Conservation (phyloP, 2,797 vertebrate species). For the Scleropages formosus region DNA sequence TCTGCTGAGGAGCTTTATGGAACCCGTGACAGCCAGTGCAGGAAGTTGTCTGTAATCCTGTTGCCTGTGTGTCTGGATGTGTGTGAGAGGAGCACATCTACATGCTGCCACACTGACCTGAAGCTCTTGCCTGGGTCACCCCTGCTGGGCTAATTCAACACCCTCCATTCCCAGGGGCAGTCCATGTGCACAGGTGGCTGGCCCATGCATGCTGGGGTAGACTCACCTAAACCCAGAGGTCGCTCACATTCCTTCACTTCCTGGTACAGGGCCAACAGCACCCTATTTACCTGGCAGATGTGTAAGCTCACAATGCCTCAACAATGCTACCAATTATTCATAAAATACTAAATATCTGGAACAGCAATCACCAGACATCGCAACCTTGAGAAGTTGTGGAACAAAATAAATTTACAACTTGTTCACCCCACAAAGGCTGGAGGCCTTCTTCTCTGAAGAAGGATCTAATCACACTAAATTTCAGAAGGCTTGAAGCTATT, state of each 20-base stretch:
- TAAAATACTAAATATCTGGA: too few relatives aligned
- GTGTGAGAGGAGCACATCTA: not conserved
- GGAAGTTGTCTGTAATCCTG: not conserved
- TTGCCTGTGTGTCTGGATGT: not conserved
- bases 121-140: not conserved
- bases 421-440: too few relatives aligned
- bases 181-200: not conserved
- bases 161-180: slow-evolving; percentile 2
- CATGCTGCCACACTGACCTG: not conserved
- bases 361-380: too few relatives aligned
- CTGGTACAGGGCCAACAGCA: not conserved
- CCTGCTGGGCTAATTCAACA: slow-evolving; percentile 11
- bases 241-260: too few relatives aligned
- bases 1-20: not conserved
- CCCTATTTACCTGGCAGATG: slow-evolving; percentile 5
- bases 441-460: too few relatives aligned
- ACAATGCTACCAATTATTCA: not conserved
- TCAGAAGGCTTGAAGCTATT: too few relatives aligned
- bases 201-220: not conserved
- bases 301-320: slow-evolving; percentile 13
- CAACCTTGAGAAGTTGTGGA: too few relatives aligned
- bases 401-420: too few relatives aligned
- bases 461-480: too few relatives aligned
- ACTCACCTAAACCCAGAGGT: not conserved
- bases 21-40: not conserved